Base-by-base conservation (phyloP, 1,140 invertebrate genomes). In the Stratiolaelaps scimitus region DNA sequence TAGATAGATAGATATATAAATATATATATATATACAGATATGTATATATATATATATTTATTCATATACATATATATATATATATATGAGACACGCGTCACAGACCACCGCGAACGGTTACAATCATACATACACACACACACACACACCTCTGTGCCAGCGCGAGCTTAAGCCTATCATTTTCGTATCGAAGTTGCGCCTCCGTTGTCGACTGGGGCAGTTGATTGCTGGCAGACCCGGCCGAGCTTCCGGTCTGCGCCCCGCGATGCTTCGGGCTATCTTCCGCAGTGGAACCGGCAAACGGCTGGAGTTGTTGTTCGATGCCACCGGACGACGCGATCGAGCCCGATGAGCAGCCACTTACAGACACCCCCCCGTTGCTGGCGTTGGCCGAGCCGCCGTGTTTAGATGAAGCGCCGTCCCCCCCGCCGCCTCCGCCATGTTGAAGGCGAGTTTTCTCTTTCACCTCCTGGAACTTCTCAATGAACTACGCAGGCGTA, bases 391-490 rank as follows among this genome's bases (percentile, higher is more conserved):
- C 68, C 60, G 68, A 69, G 70, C 69, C 68, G 70, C 69, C 68
- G 69, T 34, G 66, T 69, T 46, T 64, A n/a, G n/a, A n/a, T n/a
- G n/a, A n/a, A n/a, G n/a, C n/a, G n/a, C n/a, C n/a, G n/a, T n/a
- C n/a, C 69, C 40, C 34, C 10, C 34, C 34, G 34, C 5, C 10
- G 34, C 34, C 10, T 10, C 34, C 34, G 10, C 34, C 10, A 4
- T 40, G 71, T 66, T 70, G 71, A 28, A 67, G 34, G 10, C 78
- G 70, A 6, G 88, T 91, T 30, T 89, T 88, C 78, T 96, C 92
- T 77, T 96, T 96, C 20, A 98, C 89, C 78, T 97, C 92, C 80
- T 94, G 90, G 76, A 98, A 98, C 75, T 97, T 96, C 76, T 97
- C 92, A 71, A 95, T 93, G 78, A 98, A 98, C 91, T 92, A 78